A percentile compares a stretch with the other conserved stretches of the same genome.
Conservation (phyloP, 2,113 vertebrate genomes). For the Poeciliopsis occidentalis region DNA sequence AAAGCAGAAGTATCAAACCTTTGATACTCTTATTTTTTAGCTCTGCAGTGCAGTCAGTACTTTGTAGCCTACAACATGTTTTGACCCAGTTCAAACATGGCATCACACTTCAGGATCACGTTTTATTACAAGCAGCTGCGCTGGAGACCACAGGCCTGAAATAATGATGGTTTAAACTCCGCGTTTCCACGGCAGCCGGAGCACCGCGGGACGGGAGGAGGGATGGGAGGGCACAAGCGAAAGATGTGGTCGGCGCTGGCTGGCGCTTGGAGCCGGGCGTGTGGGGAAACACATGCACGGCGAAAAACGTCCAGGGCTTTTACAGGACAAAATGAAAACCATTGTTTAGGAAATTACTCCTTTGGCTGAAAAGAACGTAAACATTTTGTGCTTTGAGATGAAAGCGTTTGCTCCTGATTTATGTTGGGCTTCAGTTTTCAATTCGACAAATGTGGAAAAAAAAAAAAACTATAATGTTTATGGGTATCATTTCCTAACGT, state of each 20-base stretch:
- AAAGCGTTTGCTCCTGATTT: neutral
- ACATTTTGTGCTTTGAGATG: neutral
- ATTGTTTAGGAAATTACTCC: neutral
- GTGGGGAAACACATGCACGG: constrained; percentile 10
- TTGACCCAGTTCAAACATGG: constrained; percentile 12
- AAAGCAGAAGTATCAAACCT: neutral
- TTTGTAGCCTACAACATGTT: neutral
- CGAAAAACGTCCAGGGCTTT: constrained; percentile 4
- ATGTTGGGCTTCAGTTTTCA: neutral
- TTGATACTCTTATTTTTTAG: neutral
- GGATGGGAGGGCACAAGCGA: constrained; percentile 30
- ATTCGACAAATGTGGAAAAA: neutral
- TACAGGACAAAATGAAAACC: constrained; percentile 10
- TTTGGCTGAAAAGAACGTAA: neutral
- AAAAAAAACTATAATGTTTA: neutral
- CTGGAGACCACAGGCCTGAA: constrained; percentile 34
- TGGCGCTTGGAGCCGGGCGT: constrained; percentile 17
- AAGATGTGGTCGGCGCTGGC: constrained; percentile 30
- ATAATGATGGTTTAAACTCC: constrained; percentile 29
- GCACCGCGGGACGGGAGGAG: constrained; percentile 10
- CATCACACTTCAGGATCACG: constrained; percentile 7
- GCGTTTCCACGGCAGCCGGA: constrained; percentile 26
- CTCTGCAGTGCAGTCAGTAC: neutral
- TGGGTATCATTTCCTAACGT: neutral
- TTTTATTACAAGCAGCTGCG: constrained; percentile 58